Base-by-base conservation (phyloP, 2,888 invertebrate species). In the Myopa testacea region DNA sequence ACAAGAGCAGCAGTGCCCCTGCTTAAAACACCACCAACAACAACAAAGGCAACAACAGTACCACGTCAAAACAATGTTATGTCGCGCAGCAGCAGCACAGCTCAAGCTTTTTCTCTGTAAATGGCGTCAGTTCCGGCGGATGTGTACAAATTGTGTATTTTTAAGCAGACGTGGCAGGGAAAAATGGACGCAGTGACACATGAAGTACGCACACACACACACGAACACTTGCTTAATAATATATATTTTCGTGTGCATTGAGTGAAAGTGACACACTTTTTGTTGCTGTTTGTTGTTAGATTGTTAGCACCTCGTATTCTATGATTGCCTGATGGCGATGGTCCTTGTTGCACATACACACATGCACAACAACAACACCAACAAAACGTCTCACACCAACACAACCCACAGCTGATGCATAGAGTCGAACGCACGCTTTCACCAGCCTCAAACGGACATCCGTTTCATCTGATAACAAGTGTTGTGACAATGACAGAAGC, bases 91-190 rank as follows among this genome's bases (percentile, higher is more conserved):
- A 38, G 34, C 62, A 38, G 65, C 37, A 62, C 26, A 65, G 62
- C 62, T 34, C 26, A 10, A 62, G 38, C 38, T 34, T 14, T 4
- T 16, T 1, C 58, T n/a, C 58, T 40, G 38, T 34, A 58, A 60
- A 72, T 26, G 38, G 38, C 60, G 37, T 72, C 38, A 40, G 58
- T 72, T 74, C 74, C 74, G 52, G 60, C 68, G 75, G 75, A 75
- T 58, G 69, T 69, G 38, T 60, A 75, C 75, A 75, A 75, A 75
- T 68, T 75, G 75, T 40, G 69, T 45, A 37, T 60, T 50, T 75
- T 69, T 45, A 68, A 58, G 69, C n/a, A 75, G 68, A 69, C 4
- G 52, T 37, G 16, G 38, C 65, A 65, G 26, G 55, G 52, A 68
- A 45, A 69, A 69, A 69, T 69, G 69, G 37, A 12, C 60, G 69